phyloP scores from a whole-genome alignment of 2,113 vertebrate genomes.

The Rhabdornis inornatus region DNA sequence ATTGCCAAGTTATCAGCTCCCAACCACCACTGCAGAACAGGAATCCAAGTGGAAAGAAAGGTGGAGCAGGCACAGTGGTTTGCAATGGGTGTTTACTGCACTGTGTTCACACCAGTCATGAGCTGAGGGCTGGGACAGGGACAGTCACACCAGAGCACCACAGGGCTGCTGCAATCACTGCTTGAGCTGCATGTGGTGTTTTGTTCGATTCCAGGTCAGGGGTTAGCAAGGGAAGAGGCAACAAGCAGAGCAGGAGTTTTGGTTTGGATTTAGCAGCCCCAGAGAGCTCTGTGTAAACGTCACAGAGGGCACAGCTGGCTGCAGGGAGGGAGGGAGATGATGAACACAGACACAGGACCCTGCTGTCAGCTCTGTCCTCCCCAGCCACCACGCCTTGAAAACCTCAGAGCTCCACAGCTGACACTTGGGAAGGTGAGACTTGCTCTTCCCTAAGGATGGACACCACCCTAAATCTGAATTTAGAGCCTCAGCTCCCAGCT shows the following conservation, averaged over 20 bases:
- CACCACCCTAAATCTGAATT: background rate
- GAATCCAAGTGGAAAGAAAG: background rate
- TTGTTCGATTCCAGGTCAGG: background rate
- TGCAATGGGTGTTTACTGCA: background rate
- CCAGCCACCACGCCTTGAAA: background rate
- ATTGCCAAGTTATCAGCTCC: background rate
- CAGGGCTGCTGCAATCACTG: background rate
- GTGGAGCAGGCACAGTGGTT: background rate
- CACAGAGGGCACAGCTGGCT: accelerated
- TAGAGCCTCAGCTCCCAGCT: background rate
- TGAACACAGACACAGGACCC: background rate
- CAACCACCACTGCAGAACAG: background rate
- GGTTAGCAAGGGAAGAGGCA: background rate
- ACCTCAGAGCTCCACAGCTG: background rate
- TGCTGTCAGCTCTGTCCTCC: background rate
- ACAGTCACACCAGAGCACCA: background rate
- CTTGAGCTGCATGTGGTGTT: background rate
- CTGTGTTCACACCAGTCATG: background rate
- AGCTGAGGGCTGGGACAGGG: background rate
- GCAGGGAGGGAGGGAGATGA: background rate
- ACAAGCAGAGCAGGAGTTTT: background rate
- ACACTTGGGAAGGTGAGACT: background rate
- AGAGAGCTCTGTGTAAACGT: background rate
- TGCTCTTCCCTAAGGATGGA: background rate
- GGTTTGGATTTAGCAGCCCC: background rate